Evolutionary conservation across 2,888 invertebrate species (phyloP).

Genomic region (Camptogramma bilineatum): DNA sequence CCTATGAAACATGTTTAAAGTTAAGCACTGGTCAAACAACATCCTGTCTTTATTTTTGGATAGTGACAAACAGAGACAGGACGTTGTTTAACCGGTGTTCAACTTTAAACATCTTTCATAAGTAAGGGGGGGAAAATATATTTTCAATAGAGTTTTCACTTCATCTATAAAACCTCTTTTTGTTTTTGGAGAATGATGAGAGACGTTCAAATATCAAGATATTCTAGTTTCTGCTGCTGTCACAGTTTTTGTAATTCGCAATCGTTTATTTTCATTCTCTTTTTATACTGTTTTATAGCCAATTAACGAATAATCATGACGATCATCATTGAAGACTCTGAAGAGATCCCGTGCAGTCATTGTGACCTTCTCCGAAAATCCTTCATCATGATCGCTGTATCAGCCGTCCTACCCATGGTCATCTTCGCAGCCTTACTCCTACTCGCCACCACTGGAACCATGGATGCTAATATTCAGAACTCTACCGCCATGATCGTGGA

Average conservation of each 20-base stretch:
- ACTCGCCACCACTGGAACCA: slow-evolving; percentile 47
- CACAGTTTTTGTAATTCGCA: neutral
- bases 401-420: slow-evolving; percentile 68
- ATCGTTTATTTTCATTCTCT: too few species aligned
- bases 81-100: too few species aligned
- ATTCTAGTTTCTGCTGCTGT: neutral
- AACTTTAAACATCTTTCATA: too few species aligned
- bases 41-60: too few species aligned
- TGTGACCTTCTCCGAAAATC: slow-evolving; percentile 60
- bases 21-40: too few species aligned
- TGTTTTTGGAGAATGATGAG: neutral
- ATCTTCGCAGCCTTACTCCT: slow-evolving; percentile 61
- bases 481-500: slow-evolving; percentile 56
- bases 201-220: neutral
- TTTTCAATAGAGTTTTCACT: too few species aligned
- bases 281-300: neutral
- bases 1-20: too few species aligned
- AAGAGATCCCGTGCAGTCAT: slow-evolving; percentile 59
- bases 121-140: too few species aligned
- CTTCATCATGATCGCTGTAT: slow-evolving; percentile 60
- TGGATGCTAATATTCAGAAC: slow-evolving; percentile 46
- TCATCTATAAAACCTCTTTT: neutral
- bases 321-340: slow-evolving; percentile 57
- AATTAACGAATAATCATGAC: slow-evolving; percentile 48
- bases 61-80: too few species aligned